Evolutionary conservation across 2,797 vertebrate species (phyloP).

Genomic region (Nyctalus aviator): DNA sequence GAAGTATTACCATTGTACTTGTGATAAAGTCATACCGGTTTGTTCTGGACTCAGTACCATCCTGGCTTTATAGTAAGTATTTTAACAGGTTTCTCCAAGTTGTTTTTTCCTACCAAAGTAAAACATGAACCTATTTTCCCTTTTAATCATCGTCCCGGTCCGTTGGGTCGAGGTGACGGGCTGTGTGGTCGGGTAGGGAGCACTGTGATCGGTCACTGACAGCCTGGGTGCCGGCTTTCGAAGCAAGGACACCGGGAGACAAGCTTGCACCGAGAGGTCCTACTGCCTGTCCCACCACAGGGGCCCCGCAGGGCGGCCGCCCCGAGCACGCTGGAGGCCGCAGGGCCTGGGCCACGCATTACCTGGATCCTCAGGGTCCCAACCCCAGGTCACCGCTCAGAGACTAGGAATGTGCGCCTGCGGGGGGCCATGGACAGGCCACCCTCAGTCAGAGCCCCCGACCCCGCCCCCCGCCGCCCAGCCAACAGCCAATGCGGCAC

Average conservation of each 20-base stretch:
- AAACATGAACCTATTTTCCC: conserved; percentile 23
- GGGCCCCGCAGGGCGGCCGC: too few relatives aligned
- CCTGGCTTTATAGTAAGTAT: background rate
- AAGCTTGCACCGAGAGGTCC: too few relatives aligned
- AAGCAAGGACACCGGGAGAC: too few relatives aligned
- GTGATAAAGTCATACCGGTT: background rate
- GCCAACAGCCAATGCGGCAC: background rate
- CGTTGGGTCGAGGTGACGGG: background rate
- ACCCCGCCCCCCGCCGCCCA: fast-evolving
- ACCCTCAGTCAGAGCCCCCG: background rate
- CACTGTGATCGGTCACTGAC: conserved; percentile 39
- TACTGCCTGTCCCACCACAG: too few relatives aligned
- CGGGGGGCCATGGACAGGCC: background rate
- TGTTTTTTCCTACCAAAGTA: background rate
- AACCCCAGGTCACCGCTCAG: too few relatives aligned
- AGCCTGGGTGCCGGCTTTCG: too few relatives aligned
- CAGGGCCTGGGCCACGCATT: background rate
- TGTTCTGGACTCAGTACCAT: background rate
- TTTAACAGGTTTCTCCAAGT: background rate
- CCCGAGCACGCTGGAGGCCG: background rate
- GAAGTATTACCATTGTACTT: conserved; percentile 20
- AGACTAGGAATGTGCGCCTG: background rate
- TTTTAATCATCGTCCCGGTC: background rate
- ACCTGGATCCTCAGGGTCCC: too few relatives aligned
- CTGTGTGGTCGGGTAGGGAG: background rate